Evolutionary conservation across 2,113 vertebrate species (phyloP).

Genomic region (Calyptommatus sinebrachiatus): DNA sequence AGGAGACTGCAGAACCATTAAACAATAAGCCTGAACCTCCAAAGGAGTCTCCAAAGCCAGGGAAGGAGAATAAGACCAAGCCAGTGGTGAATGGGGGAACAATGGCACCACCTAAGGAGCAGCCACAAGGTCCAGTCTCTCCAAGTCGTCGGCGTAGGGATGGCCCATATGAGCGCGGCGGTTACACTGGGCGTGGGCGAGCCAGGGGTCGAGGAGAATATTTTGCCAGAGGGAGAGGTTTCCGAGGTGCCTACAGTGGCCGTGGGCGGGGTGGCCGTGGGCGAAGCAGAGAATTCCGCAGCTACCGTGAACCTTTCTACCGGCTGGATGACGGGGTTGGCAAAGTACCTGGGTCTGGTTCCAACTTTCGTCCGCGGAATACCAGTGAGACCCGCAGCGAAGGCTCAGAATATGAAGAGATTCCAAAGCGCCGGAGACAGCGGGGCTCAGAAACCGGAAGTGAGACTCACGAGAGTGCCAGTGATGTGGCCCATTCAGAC

Average conservation of each 20-base stretch:
- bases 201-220: conserved; percentile 83
- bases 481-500: conserved; percentile 82
- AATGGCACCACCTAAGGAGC: conserved; percentile 68
- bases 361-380: conserved; percentile 77
- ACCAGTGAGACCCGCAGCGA: conserved; percentile 89
- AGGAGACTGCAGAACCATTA: conserved; percentile 48
- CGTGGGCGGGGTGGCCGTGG: conserved; percentile 72
- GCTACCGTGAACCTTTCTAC: conserved; percentile 70
- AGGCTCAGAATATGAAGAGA: conserved; percentile 90
- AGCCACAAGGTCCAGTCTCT: conserved; percentile 52
- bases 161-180: conserved; percentile 76
- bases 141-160: conserved; percentile 67
- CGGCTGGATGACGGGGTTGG: conserved; percentile 67
- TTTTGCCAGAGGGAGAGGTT: conserved; percentile 82
- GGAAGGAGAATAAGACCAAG: conserved; percentile 51
- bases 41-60: conserved; percentile 29
- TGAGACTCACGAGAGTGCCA: conserved; percentile 79
- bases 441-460: conserved; percentile 89
- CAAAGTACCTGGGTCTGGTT: conserved; percentile 62
- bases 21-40: conserved; percentile 47
- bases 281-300: conserved; percentile 83
- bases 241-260: conserved; percentile 72
- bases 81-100: conserved; percentile 27
- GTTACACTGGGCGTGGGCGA: conserved; percentile 59
- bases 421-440: conserved; percentile 88